Conservation (phyloP, 2,113 vertebrate species). For the Pituophis catenifer region DNA sequence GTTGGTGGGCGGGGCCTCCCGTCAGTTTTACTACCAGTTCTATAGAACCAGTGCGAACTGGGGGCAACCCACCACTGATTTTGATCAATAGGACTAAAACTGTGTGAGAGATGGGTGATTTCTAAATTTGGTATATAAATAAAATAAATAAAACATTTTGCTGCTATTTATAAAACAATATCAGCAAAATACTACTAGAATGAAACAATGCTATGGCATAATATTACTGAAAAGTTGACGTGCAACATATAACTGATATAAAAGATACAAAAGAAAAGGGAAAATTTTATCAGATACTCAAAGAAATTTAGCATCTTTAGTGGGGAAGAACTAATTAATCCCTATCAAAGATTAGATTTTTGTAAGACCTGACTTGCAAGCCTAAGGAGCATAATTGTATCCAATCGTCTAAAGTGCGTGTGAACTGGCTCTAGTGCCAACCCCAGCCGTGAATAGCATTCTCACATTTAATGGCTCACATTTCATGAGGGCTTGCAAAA, state of each 20-base stretch:
- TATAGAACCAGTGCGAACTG: too few relatives aligned
- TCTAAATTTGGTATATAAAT: neutral
- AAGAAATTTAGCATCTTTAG: neutral
- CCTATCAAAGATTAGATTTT: slow-evolving; percentile 55
- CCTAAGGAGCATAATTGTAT: slow-evolving; percentile 65
- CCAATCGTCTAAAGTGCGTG: slow-evolving; percentile 65
- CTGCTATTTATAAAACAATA: neutral
- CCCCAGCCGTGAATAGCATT: slow-evolving; percentile 66
- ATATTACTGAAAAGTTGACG: neutral
- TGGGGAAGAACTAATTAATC: slow-evolving; percentile 33
- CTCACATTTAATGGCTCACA: slow-evolving; percentile 74
- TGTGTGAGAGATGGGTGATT: neutral
- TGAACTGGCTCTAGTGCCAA: slow-evolving; percentile 69
- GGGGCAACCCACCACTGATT: too few relatives aligned
- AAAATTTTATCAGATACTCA: neutral
- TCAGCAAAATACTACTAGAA: neutral
- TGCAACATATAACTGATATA: too few relatives aligned
- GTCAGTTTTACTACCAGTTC: too few relatives aligned
- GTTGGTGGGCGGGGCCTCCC: too few relatives aligned
- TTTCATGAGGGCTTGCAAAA: slow-evolving; percentile 66
- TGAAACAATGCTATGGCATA: neutral
- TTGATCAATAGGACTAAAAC: neutral
- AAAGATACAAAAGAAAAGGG: neutral
- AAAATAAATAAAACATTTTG: neutral
- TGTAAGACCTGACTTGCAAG: slow-evolving; percentile 44